Base-by-base conservation (phyloP, 2,888 invertebrate species). In the Lagria hirta region DNA sequence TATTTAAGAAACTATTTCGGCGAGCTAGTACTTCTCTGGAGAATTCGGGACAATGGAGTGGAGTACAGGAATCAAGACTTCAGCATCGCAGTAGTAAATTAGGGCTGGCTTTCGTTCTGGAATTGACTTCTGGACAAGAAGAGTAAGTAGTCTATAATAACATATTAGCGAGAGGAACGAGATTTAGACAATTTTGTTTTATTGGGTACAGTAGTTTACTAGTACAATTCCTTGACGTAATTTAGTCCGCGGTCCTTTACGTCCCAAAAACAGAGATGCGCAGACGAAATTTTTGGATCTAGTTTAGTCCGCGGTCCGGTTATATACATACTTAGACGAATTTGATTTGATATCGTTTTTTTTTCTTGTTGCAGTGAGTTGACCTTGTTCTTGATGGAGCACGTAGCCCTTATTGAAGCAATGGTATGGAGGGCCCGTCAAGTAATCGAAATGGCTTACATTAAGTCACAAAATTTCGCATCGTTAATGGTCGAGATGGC, bases 381-480 rank as follows among this genome's bases (percentile, higher is more conserved):
- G 7, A 44, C 87, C 52, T 75, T 80, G 27, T 84, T 86, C 50
- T 81, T 90, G 57, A 80, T 90, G 71, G 88, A 92, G 53, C 90
- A 91, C 61, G 84, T 88, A 32, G 81, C 83, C 0, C 74, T 88
- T 40, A 61, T 90, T 7, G 88, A 88, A 62, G 79, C 84, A 6
- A 76, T 87, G 69, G 71, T 89, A 27, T 83, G 83, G 64, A 77
- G 88, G 13, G 66, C 93, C 36, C 78, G 86, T 2, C 70, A 80
- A 23, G 78, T 80, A 3, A 80, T 85, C 0, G 78, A 87, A 60
- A 70, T 76, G 4, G 87, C 87, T 0, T 86, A 84, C 73, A 30
- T 69, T 68, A 22, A 70, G 57, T 52, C 76, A 69, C 51, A 73
- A 72, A 41, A 63, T 41, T 77, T 78, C 59, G 65, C 75, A 6